phyloP scores from a whole-genome alignment of 2,797 vertebrate species.

The Gobio occitaniae region DNA sequence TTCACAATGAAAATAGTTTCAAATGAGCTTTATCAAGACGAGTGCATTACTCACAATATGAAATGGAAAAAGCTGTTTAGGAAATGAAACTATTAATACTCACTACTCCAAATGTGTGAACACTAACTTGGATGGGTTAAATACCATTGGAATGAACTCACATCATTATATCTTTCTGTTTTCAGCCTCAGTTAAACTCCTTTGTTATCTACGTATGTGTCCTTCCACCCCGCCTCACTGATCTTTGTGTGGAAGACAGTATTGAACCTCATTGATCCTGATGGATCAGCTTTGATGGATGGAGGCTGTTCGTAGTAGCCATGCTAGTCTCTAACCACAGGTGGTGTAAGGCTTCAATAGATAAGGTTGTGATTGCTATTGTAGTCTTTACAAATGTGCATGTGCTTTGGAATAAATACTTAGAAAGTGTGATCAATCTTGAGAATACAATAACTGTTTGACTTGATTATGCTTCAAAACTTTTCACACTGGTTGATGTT shows the following conservation, averaged over 20 bases:
- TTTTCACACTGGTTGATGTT: not conserved
- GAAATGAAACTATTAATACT: not conserved
- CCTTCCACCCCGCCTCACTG: constrained; percentile 13
- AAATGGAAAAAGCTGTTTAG: not conserved
- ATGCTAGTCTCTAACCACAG: constrained; percentile 16
- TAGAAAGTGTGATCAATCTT: not conserved
- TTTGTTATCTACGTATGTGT: constrained; percentile 13
- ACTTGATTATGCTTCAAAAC: not conserved
- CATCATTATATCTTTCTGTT: not conserved
- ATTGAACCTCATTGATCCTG: constrained; percentile 40
- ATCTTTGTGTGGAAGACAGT: constrained; percentile 12
- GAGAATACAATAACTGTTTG: not conserved
- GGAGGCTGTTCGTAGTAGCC: not conserved
- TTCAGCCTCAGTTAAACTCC: not conserved
- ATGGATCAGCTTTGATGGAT: constrained; percentile 41
- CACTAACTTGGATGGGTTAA: too few species aligned
- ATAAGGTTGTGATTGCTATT: constrained; percentile 16
- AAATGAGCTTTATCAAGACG: not conserved
- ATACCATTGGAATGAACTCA: not conserved
- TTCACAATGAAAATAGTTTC: not conserved
- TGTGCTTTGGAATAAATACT: not conserved
- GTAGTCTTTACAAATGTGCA: not conserved
- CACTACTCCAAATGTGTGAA: too few species aligned
- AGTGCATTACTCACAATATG: not conserved
- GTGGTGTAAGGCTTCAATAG: constrained; percentile 15